phyloP scores from a whole-genome alignment of 2,113 vertebrate genomes.

The Thamnaconus septentrionalis region DNA sequence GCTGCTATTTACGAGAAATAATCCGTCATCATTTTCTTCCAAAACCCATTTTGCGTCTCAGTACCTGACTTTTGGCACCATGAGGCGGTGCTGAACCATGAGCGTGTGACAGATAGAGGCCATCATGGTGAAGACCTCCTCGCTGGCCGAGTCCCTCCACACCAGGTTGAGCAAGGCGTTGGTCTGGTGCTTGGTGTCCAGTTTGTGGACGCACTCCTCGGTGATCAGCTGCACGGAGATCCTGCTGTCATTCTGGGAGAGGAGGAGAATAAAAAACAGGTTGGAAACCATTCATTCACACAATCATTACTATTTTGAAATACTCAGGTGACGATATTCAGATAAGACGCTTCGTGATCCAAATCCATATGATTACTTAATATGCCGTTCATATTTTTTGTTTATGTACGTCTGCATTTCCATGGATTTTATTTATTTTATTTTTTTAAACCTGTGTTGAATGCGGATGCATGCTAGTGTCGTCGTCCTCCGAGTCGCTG shows the following conservation, averaged over 20 bases:
- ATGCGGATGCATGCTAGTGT: slow-evolving; percentile 72
- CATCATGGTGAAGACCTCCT: slow-evolving; percentile 89
- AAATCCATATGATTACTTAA: too few relatives aligned
- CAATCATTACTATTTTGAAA: too few relatives aligned
- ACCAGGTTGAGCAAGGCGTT: slow-evolving; percentile 91
- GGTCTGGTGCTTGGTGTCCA: slow-evolving; percentile 96
- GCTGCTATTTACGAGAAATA: too few relatives aligned
- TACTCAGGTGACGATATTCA: too few relatives aligned
- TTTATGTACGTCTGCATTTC: too few relatives aligned
- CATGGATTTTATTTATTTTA: too few relatives aligned
- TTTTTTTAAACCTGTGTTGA: slow-evolving; percentile 72
- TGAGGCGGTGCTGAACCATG: slow-evolving; percentile 97
- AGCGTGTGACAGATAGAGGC: slow-evolving; percentile 95
- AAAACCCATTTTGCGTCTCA: slow-evolving; percentile 13
- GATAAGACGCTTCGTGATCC: too few relatives aligned
- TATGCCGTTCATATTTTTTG: too few relatives aligned
- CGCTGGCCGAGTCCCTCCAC: slow-evolving; percentile 94
- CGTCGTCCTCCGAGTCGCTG: slow-evolving; percentile 96
- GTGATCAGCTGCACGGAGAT: slow-evolving; percentile 88
- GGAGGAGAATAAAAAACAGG: neutral
- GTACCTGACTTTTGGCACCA: slow-evolving; percentile 97
- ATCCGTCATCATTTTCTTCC: too few relatives aligned
- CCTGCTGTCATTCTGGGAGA: slow-evolving; percentile 80
- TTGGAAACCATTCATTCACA: neutral
- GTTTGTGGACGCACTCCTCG: slow-evolving; percentile 91